Conservation (phyloP, 1,140 invertebrate species). For the Microplitis mediator region DNA sequence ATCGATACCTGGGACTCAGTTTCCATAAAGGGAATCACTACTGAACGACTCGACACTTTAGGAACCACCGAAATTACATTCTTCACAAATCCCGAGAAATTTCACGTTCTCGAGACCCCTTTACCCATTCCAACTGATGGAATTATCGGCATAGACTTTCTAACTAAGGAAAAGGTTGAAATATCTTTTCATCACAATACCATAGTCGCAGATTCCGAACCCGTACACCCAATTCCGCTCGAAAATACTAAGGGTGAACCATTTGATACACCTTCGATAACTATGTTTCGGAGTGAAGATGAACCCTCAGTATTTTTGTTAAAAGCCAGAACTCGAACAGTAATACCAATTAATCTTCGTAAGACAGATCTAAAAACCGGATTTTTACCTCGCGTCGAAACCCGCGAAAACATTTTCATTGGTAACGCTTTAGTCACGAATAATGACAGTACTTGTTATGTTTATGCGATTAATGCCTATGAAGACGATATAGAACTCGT, state of each 20-base stretch:
- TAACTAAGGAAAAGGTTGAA: constrained; percentile 2
- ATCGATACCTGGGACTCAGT: background rate
- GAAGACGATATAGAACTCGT: background rate
- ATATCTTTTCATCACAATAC: constrained; percentile 9
- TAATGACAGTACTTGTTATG: too few relatives aligned
- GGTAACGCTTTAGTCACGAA: background rate
- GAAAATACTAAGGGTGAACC: background rate
- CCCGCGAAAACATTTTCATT: background rate
- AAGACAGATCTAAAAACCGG: background rate
- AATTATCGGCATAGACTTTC: background rate
- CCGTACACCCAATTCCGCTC: background rate
- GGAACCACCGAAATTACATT: background rate
- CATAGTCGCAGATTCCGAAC: background rate
- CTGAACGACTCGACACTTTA: background rate
- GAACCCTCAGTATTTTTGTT: too few relatives aligned
- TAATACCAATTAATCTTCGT: background rate
- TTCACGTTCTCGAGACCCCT: background rate
- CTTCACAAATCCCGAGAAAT: background rate
- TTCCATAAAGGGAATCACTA: background rate
- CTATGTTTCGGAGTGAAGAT: too few relatives aligned
- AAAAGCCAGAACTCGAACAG: too few relatives aligned
- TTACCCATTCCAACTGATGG: background rate
- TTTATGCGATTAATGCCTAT: background rate
- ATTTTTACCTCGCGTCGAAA: background rate
- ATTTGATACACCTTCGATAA: too few relatives aligned